A percentile compares a stretch with the other conserved stretches of the same genome.
These are phyloP conservation scores for Lasioglossum oenotherae DNA, from an alignment of 2,888 invertebrate genomes.

Conservation along the genomic window DNA sequence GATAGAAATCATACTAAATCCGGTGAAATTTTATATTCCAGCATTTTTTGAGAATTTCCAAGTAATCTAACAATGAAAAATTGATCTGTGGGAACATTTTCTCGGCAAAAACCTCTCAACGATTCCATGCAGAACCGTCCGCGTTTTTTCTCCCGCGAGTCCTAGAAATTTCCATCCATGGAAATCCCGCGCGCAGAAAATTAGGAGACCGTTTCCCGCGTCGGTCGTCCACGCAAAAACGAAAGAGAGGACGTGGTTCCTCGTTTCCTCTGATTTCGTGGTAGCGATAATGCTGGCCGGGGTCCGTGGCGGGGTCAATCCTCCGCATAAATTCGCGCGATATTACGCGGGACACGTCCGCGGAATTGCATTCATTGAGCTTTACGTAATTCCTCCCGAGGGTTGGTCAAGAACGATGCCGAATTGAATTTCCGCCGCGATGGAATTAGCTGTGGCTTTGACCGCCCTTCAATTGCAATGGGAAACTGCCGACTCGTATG, in stretches of 20 bases:
- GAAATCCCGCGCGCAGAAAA: neutral
- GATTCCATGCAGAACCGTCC: neutral
- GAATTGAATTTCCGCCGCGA: constrained; percentile 77
- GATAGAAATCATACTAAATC: no score
- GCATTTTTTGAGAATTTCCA: no score
- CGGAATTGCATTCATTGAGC: constrained; percentile 66
- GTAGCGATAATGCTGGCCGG: constrained; percentile 20
- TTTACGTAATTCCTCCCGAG: constrained; percentile 70
- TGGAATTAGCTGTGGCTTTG: constrained; percentile 71
- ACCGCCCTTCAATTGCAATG: constrained; percentile 77
- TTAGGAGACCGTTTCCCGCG: neutral
- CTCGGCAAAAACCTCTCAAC: neutral
- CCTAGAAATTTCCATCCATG: no score
- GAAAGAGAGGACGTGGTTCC: constrained; percentile 2
- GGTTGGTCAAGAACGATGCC: constrained; percentile 71
- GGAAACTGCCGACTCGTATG: constrained; percentile 68
- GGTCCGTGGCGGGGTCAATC: constrained; percentile 48
- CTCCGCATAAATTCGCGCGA: constrained; percentile 56
- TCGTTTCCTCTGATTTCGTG: constrained; percentile 1
- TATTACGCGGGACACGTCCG: constrained; percentile 41
- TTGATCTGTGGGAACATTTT: no score
- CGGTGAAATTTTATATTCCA: no score
- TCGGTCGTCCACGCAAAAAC: neutral
- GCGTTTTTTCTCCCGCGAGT: neutral
- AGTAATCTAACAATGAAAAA: no score